A percentile compares a stretch with the other conserved stretches of the same genome.
phyloP scores from a whole-genome alignment of 2,888 invertebrate species.

The Frankliniella intonsa region DNA sequence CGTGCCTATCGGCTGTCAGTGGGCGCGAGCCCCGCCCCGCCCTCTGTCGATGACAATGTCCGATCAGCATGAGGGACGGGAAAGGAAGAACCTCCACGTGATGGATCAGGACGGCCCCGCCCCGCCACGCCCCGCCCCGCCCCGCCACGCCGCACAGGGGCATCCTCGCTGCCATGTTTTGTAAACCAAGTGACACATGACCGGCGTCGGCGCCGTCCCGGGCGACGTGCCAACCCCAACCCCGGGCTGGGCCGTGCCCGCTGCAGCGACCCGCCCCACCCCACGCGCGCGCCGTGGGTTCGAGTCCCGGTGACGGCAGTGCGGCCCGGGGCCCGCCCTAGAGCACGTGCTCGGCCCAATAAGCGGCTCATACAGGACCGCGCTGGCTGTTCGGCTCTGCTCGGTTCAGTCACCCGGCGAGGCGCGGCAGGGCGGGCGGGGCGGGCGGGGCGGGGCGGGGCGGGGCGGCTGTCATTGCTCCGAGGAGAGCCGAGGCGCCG shows the following conservation, averaged over 20 bases:
- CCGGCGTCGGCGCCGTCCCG: neutral
- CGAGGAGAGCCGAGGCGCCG: neutral
- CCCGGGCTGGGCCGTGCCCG: neutral
- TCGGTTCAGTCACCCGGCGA: neutral
- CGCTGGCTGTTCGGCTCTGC: too few species aligned
- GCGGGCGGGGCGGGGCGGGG: neutral
- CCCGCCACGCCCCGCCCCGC: neutral
- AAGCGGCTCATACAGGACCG: too few species aligned
- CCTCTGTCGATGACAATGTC: too few species aligned
- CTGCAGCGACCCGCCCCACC: neutral
- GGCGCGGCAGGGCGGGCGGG: neutral
- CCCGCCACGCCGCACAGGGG: neutral
- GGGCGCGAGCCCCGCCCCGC: too few species aligned
- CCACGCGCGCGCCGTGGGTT: neutral
- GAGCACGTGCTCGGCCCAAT: too few species aligned
- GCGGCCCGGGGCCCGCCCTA: neutral
- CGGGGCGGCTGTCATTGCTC: neutral
- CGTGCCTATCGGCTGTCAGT: too few species aligned
- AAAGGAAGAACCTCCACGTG: neutral
- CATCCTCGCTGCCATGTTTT: neutral
- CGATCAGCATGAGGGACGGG: too few species aligned
- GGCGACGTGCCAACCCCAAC: neutral
- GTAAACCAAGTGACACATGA: slow-evolving; percentile 24
- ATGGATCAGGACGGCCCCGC: neutral
- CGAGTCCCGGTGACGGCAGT: neutral